Base-by-base conservation (phyloP, 2,113 vertebrate species). In the Oenanthe melanoleuca region DNA sequence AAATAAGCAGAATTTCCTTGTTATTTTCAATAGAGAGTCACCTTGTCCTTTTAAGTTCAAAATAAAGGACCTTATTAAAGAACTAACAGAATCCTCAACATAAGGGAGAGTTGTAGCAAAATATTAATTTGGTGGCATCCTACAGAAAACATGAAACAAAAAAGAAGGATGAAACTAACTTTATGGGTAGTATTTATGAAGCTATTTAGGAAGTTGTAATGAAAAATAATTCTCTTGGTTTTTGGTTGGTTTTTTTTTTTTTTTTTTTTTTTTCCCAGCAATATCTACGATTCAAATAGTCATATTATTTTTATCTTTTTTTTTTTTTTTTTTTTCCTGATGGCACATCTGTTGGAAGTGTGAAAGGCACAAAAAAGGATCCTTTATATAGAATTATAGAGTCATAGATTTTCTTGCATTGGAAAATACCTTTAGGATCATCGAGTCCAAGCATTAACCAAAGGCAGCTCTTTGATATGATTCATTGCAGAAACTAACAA, bases 1-100 rank as follows among this genome's bases (percentile, higher is more conserved):
- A 96, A 79, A 47, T 61, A 42, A 92, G 24, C 19, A 91, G 33
- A 86, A 33, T 40, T 86, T 72, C 15, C 31, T 60, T 70, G 69
- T 71, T 42, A 29, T 52, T 84, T 92, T 81, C 33, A 85, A 56
- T 26, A 29, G 33, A 70, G 19, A 64, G 17, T 56, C 33, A 60
- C 33, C 59, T 92, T 86, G 38, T 20, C 4, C 9, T 92, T 94
- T 77, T 21, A 92, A 87, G 17, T 88, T 96, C 37, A 90, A 86
- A 95, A 91, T 69, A 53, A 94, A 88, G 8, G 45, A 29, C 14
- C 12, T 60, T 33, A 57, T 80, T 90, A 85, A 95, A 86, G 22
- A 95, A 50, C 22, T 20, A 95, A 63, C 20, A 82, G 53, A 91
- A 96, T 16, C 20, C 59, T 16, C 52, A 90, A 25, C 44, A 34